Conservation (phyloP, 92 coral and sea anemone genomes). For the Bergia puertoricense region DNA sequence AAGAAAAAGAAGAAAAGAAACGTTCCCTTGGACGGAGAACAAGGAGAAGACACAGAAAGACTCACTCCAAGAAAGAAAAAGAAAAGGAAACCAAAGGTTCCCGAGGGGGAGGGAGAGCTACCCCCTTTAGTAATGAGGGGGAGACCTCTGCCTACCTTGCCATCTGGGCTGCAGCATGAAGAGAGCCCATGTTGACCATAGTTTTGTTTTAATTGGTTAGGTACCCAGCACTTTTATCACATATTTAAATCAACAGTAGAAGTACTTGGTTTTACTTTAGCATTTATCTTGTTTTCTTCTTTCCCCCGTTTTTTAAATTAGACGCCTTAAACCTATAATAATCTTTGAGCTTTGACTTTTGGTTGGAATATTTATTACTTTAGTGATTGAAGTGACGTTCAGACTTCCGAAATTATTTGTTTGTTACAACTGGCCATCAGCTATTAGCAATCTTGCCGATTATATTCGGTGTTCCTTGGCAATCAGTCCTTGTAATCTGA, state of each 20-base stretch:
- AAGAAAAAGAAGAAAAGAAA: slow-evolving; percentile 38
- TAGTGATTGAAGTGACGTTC: too few species aligned
- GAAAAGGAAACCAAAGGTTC: slow-evolving; percentile 23
- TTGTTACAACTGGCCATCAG: too few species aligned
- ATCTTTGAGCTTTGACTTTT: too few species aligned
- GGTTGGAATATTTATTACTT: too few species aligned
- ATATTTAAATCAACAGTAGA: not conserved
- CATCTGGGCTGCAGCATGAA: not conserved
- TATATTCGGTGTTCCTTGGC: too few species aligned
- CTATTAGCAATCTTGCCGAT: too few species aligned
- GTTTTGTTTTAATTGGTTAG: not conserved
- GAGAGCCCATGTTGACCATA: slow-evolving; percentile 6
- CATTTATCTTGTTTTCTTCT: not conserved
- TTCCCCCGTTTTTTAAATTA: too few species aligned
- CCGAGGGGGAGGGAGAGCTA: slow-evolving; percentile 15
- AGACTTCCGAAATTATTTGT: too few species aligned
- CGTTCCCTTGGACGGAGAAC: slow-evolving; percentile 25
- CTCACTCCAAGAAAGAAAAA: slow-evolving; percentile 31
- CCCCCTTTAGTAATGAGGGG: slow-evolving; percentile 33
- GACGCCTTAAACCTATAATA: too few species aligned
- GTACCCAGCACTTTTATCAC: not conserved
- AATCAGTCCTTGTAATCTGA: too few species aligned
- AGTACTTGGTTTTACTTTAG: not conserved
- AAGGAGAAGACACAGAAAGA: slow-evolving; percentile 22
- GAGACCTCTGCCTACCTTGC: slow-evolving; percentile 31